Evolutionary conservation across 2,797 vertebrate genomes (phyloP).

Genomic region (Nasua narica): DNA sequence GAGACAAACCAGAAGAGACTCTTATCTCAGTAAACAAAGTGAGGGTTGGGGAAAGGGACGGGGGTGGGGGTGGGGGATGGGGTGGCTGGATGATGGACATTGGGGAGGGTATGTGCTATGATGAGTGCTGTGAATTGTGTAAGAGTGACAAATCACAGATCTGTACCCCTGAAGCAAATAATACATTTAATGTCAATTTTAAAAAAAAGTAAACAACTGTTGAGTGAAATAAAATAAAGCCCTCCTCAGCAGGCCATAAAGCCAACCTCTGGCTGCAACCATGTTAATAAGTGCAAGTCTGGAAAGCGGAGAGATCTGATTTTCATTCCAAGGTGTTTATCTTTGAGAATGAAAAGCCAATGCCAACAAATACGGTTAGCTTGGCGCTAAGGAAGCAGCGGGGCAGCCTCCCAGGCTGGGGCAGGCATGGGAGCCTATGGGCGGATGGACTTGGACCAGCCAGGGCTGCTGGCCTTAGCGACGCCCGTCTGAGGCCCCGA

Average conservation of each 20-base stretch:
- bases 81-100: too few species aligned
- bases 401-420: background rate
- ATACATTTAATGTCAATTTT: too few species aligned
- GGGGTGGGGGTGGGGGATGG: too few species aligned
- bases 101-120: too few species aligned
- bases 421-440: fast-evolving
- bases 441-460: background rate
- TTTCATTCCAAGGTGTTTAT: background rate
- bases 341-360: background rate
- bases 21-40: too few species aligned
- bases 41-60: too few species aligned
- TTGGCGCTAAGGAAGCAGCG: background rate
- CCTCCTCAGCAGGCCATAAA: background rate
- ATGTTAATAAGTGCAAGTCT: background rate
- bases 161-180: too few species aligned
- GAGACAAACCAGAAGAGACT: too few species aligned
- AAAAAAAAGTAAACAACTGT: background rate
- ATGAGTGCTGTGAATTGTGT: too few species aligned
- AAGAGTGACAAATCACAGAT: too few species aligned
- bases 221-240: conserved; percentile 10
- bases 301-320: background rate
- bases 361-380: background rate
- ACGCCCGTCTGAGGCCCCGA: background rate
- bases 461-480: background rate
- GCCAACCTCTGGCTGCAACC: background rate